Evolutionary conservation across 2,113 vertebrate species (phyloP).

Genomic region (Marmota monax): DNA sequence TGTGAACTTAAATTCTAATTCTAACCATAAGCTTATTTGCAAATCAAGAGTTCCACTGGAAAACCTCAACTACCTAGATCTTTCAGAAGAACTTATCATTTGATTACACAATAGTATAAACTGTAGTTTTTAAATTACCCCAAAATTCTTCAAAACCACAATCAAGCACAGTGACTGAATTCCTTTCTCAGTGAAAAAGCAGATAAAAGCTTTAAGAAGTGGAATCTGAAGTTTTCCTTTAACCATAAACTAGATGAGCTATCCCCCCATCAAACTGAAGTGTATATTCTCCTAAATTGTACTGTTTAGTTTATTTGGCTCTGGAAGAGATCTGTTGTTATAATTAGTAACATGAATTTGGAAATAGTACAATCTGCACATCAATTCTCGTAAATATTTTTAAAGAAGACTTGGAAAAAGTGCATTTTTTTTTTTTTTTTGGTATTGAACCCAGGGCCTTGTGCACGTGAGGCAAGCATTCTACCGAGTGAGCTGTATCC

Average conservation of each 20-base stretch:
- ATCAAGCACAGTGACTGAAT: neutral
- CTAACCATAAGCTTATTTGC: neutral
- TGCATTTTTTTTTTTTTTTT: neutral
- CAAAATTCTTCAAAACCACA: constrained; percentile 51
- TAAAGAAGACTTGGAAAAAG: neutral
- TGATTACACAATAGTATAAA: constrained; percentile 34
- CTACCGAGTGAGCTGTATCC: no score
- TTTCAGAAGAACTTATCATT: neutral
- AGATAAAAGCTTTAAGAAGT: constrained; percentile 8
- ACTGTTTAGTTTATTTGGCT: neutral
- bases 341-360: constrained; percentile 34
- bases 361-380: neutral
- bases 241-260: neutral
- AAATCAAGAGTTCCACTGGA: constrained; percentile 30
- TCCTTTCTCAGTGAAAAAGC: neutral
- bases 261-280: neutral
- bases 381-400: constrained; percentile 11
- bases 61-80: constrained; percentile 12
- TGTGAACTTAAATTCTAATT: constrained; percentile 13
- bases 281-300: constrained; percentile 6
- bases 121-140: neutral
- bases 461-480: no score
- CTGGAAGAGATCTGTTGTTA: neutral
- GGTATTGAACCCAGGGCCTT: no score
- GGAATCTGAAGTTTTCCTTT: neutral